These are phyloP conservation scores for Leucosticte australis DNA, from an alignment of 2,113 vertebrate species.

Conservation along the genomic window DNA sequence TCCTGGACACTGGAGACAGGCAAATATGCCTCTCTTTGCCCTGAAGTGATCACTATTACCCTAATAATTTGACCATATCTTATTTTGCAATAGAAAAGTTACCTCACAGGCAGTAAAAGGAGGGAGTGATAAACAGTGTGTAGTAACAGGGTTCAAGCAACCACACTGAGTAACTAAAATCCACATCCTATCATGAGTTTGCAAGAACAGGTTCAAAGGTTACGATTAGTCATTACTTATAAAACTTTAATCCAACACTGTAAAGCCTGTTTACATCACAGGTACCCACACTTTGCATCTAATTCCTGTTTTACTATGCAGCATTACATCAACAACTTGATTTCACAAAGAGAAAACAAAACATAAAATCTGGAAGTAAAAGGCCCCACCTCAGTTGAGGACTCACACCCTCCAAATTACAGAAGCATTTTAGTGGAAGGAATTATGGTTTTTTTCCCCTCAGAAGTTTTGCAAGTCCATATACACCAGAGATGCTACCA, in stretches of 20 bases:
- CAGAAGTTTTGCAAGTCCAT: not conserved
- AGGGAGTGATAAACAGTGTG: not conserved
- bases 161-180: not conserved
- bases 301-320: not conserved
- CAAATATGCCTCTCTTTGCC: not conserved
- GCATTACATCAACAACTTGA: not conserved
- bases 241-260: not conserved
- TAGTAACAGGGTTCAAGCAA: not conserved
- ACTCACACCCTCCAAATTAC: not conserved
- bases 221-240: not conserved
- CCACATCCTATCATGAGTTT: not conserved
- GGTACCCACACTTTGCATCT: not conserved
- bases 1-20: not conserved
- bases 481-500: not conserved
- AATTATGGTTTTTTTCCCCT: fast-evolving
- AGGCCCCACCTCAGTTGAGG: not conserved
- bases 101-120: not conserved
- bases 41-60: not conserved
- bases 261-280: not conserved
- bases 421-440: not conserved
- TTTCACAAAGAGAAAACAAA: not conserved
- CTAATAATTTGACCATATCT: not conserved
- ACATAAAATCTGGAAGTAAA: not conserved
- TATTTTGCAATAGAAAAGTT: not conserved
- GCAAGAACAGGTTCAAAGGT: not conserved